Percentiles rank a stretch among this genome's conserved stretches.
These are phyloP conservation scores for Loxodonta africana DNA, from an alignment of 2,113 vertebrate genomes.

Conservation along the genomic window DNA sequence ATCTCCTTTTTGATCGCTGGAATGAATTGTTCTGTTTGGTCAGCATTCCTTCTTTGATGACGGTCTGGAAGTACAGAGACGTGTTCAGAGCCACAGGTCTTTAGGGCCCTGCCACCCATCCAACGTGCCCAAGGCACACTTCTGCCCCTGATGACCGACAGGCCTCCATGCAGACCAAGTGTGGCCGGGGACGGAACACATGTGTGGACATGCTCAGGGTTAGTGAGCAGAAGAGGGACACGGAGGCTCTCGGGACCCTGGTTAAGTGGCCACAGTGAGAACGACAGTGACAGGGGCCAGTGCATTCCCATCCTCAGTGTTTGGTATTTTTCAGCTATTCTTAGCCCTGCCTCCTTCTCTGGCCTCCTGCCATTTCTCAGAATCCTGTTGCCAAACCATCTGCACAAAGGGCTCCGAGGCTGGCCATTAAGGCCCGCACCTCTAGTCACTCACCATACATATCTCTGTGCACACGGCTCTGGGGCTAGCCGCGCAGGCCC, in stretches of 20 bases:
- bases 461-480: too few relatives aligned
- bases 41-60: constrained; percentile 97
- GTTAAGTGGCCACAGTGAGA: neutral
- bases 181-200: accelerated
- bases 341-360: constrained; percentile 83
- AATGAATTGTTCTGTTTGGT: constrained; percentile 98
- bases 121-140: neutral
- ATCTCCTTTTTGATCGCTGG: constrained; percentile 97
- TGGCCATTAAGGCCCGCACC: neutral
- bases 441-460: neutral
- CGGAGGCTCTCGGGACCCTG: constrained; percentile 37
- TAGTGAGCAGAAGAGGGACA: neutral
- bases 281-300: neutral
- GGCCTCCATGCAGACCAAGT: neutral
- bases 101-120: neutral
- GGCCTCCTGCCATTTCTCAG: constrained; percentile 90
- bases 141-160: neutral
- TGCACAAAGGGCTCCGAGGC: constrained; percentile 54
- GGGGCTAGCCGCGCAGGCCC: neutral
- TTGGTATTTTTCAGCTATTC: constrained; percentile 85
- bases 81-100: neutral
- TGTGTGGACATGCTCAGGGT: neutral
- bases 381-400: constrained; percentile 85
- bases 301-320: constrained; percentile 72
- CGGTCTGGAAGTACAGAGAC: constrained; percentile 90